A percentile compares a stretch with the other conserved stretches of the same genome.
Evolutionary conservation across 1,140 invertebrate species (phyloP).

Genomic region (Acyrthosiphon pisum): DNA sequence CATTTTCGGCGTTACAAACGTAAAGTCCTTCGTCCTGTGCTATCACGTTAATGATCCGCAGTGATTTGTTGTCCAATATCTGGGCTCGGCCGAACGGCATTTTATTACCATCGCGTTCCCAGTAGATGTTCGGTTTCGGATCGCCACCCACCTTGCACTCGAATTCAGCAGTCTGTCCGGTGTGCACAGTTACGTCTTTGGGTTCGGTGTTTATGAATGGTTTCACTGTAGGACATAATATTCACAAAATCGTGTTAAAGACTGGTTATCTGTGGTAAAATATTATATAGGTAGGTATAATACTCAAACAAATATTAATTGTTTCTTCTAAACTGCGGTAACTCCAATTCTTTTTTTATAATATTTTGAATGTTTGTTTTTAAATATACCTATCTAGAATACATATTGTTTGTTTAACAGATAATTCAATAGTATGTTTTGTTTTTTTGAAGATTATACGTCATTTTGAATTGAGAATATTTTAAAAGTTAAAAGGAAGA

Average conservation of each 20-base stretch:
- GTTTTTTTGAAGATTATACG: neutral
- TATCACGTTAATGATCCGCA: conserved; percentile 77
- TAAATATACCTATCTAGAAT: neutral
- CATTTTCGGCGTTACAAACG: conserved; percentile 81
- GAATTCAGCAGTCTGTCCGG: conserved; percentile 83
- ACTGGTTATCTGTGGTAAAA: neutral
- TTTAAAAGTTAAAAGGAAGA: neutral
- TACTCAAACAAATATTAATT: neutral
- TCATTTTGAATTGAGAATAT: neutral
- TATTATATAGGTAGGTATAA: too few relatives aligned
- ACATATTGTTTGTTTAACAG: neutral
- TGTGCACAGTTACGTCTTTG: conserved; percentile 80
- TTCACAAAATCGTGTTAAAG: neutral
- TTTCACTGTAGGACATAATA: conserved; percentile 72
- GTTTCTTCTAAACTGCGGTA: neutral
- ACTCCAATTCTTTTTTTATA: neutral
- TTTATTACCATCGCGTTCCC: conserved; percentile 86
- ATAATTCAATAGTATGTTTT: neutral
- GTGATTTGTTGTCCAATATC: conserved; percentile 77
- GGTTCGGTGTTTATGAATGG: conserved; percentile 87
- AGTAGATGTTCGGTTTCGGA: conserved; percentile 85
- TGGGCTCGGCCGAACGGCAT: conserved; percentile 79
- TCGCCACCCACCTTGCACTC: conserved; percentile 89
- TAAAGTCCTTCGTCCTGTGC: conserved; percentile 82
- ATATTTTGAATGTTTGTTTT: neutral